A percentile compares a stretch with the other conserved stretches of the same genome.
Evolutionary conservation across 2,888 invertebrate genomes (phyloP).

Genomic region (Oscheius myriophilus): DNA sequence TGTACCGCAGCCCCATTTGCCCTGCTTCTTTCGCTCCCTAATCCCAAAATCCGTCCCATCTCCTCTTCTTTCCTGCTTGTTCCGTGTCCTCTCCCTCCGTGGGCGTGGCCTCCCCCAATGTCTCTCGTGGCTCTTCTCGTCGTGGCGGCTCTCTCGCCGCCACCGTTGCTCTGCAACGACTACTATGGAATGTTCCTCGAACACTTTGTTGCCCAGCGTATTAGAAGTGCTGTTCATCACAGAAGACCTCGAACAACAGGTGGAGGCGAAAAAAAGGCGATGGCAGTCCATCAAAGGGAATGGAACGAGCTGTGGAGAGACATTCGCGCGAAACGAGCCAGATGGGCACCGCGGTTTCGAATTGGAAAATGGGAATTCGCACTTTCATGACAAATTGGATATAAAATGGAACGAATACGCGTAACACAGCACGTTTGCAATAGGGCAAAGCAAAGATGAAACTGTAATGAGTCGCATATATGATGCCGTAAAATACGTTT

Average conservation of each 20-base stretch:
- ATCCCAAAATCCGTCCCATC: background rate
- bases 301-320: background rate
- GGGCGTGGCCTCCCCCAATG: slow-evolving; percentile 1
- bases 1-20: slow-evolving; percentile 10
- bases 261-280: no score
- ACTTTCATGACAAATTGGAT: no score
- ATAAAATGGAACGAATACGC: no score
- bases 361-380: no score
- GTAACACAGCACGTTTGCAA: no score
- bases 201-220: slow-evolving; percentile 43
- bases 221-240: background rate
- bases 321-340: slow-evolving; percentile 2
- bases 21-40: slow-evolving; percentile 5
- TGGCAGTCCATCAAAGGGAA: background rate
- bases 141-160: background rate
- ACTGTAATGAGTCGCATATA: no score
- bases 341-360: background rate
- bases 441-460: no score
- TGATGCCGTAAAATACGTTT: no score
- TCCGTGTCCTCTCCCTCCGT: background rate
- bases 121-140: background rate
- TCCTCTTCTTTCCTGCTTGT: background rate
- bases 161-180: slow-evolving; percentile 24
- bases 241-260: no score
- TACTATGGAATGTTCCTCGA: slow-evolving; percentile 52